Evolutionary conservation across 2,113 vertebrate species (phyloP).

Genomic region (Xiphias gladius): DNA sequence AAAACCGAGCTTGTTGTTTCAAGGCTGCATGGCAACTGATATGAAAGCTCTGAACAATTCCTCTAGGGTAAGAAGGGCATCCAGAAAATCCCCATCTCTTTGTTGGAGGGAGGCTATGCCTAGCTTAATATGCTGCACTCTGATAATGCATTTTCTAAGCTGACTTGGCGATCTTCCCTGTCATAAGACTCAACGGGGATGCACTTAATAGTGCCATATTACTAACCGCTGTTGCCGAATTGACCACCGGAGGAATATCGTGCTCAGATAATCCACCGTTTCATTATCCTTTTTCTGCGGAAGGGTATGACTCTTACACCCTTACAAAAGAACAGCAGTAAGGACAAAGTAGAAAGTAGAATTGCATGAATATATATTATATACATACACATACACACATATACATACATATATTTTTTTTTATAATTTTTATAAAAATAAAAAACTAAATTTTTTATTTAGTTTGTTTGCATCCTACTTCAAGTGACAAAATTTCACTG

Average conservation of each 20-base stretch:
- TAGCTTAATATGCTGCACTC: conserved; percentile 62
- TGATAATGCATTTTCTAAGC: conserved; percentile 66
- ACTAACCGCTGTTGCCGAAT: conserved; percentile 26
- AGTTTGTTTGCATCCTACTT: not conserved
- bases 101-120: conserved; percentile 55
- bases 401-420: too few species aligned
- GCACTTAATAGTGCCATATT: conserved; percentile 51
- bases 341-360: not conserved
- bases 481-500: not conserved
- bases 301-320: not conserved
- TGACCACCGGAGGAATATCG: conserved; percentile 55
- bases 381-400: too few species aligned
- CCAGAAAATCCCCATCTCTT: conserved; percentile 63
- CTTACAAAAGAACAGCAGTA: conserved; percentile 9
- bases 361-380: not conserved
- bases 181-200: conserved; percentile 52
- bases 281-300: conserved; percentile 28
- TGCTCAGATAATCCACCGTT: conserved; percentile 49
- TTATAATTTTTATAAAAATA: not conserved
- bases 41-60: conserved; percentile 62
- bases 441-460: too few species aligned
- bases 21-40: conserved; percentile 58
- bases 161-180: conserved; percentile 56
- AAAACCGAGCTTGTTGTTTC: conserved; percentile 61
- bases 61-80: conserved; percentile 54